Evolutionary conservation across 2,888 invertebrate species (phyloP).

Genomic region (Meliscaeva auricollis): DNA sequence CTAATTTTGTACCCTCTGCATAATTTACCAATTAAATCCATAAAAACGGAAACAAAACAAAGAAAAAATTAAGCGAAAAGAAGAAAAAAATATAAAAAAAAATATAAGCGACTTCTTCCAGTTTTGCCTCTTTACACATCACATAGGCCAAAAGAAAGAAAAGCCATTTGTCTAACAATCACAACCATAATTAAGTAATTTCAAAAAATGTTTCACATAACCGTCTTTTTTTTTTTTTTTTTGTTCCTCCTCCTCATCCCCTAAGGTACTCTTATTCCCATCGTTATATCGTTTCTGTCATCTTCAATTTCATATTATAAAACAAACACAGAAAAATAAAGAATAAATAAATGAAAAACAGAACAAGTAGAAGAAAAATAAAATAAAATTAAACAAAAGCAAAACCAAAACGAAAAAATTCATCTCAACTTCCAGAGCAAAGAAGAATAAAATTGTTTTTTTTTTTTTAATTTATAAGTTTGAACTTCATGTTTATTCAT

Average conservation of each 20-base stretch:
- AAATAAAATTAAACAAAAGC: background rate
- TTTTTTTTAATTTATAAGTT: conserved; percentile 72
- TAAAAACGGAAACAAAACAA: conserved; percentile 34
- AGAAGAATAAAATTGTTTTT: conserved; percentile 68
- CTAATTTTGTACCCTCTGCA: conserved; percentile 45
- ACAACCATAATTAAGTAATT: conserved; percentile 67
- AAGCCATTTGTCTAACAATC: conserved; percentile 59
- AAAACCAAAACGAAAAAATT: conserved; percentile 24
- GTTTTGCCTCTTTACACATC: background rate
- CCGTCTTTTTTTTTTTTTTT: conserved; percentile 1
- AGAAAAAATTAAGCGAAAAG: conserved; percentile 3
- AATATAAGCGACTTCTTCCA: conserved; percentile 7
- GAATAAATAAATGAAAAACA: conserved; percentile 34
- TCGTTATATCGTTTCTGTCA: conserved; percentile 31
- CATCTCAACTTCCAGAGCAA: conserved; percentile 50
- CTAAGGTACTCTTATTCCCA: background rate
- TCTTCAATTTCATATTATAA: conserved; percentile 44
- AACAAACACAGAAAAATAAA: conserved; percentile 36
- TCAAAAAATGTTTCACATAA: conserved; percentile 52
- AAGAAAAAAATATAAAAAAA: conserved; percentile 1
- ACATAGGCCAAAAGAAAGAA: conserved; percentile 7
- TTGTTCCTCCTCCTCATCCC: background rate
- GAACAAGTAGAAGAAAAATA: conserved; percentile 25
- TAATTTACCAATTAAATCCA: conserved; percentile 53
- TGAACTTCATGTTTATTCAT: conserved; percentile 74